Conservation (phyloP, 2,113 vertebrate genomes). For the Rousettus leschenaultii region DNA sequence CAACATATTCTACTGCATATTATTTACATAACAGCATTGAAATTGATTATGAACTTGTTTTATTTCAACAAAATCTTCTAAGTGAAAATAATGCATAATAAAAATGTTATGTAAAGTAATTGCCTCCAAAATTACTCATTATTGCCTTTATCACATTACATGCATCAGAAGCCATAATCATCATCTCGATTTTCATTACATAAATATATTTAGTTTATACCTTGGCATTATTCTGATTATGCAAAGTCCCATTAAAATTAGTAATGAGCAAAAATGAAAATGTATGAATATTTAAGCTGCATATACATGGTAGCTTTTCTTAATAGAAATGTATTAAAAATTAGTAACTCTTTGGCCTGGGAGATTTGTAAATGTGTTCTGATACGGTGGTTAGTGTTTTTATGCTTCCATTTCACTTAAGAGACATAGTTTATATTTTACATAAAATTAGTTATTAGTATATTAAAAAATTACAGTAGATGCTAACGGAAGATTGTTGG, state of each 20-base stretch:
- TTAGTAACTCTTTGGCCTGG: not conserved
- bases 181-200: constrained; percentile 40
- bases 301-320: not conserved
- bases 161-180: constrained; percentile 39
- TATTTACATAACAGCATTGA: constrained; percentile 27
- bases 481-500: not conserved
- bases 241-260: constrained; percentile 41
- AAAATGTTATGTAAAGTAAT: constrained; percentile 45
- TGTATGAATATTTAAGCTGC: not conserved
- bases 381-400: not conserved
- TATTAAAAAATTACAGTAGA: not conserved
- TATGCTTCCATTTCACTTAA: not conserved
- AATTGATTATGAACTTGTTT: not conserved
- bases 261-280: constrained; percentile 24
- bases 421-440: not conserved
- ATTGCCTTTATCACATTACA: constrained; percentile 32
- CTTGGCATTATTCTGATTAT: constrained; percentile 44
- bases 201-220: constrained; percentile 49
- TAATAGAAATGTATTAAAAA: not conserved
- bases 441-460: not conserved
- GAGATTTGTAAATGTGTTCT: not conserved
- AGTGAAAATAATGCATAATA: constrained; percentile 40
- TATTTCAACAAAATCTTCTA: constrained; percentile 39
- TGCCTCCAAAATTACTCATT: constrained; percentile 44
- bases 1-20: not conserved